Conservation (phyloP, 2,113 vertebrate species). For the Sceloporus undulatus region DNA sequence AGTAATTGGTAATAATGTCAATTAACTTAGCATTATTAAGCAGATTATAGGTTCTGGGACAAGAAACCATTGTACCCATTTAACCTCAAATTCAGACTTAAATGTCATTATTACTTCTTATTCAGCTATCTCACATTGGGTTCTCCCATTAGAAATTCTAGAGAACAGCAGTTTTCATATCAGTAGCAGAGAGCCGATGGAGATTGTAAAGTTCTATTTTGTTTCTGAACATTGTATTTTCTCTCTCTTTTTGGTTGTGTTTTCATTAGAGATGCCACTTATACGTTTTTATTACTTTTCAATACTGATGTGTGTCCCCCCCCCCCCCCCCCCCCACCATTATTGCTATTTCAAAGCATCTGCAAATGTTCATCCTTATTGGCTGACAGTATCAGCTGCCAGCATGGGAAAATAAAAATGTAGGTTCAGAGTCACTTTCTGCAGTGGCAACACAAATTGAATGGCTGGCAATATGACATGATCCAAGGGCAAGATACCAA, state of each 20-base stretch:
- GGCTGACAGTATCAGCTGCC: neutral
- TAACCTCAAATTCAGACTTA: neutral
- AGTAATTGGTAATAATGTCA: neutral
- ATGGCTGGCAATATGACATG: neutral
- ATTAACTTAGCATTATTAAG: neutral
- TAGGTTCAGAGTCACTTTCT: neutral
- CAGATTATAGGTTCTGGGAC: neutral
- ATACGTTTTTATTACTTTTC: no score
- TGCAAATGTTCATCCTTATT: neutral
- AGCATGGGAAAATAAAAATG: neutral
- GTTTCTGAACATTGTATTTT: neutral
- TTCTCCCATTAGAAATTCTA: neutral
- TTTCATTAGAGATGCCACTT: no score
- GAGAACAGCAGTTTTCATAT: neutral
- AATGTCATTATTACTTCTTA: neutral
- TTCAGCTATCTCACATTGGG: no score
- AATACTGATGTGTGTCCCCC: no score
- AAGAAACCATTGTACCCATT: neutral
- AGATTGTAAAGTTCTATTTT: neutral
- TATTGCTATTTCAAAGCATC: fast-evolving
- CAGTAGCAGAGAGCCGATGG: neutral
- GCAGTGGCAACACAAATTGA: neutral
- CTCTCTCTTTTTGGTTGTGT: no score
- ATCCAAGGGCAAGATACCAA: neutral
- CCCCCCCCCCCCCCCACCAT: no score